Conservation (phyloP, 2,797 vertebrate genomes). For the Danio jaintianensis region DNA sequence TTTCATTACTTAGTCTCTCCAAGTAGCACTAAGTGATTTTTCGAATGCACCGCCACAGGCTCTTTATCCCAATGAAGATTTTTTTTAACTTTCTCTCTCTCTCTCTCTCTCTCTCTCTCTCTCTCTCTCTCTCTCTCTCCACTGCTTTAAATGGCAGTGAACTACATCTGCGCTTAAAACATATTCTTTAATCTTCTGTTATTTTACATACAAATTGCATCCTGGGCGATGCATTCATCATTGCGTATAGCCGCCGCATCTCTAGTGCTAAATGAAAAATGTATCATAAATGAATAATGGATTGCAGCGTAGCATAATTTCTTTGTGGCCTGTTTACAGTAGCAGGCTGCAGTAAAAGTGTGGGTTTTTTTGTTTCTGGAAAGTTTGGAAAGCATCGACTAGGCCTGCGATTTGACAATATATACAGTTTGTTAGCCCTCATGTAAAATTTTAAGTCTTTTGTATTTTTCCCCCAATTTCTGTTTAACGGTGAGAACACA, state of each 20-base stretch:
- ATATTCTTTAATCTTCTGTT: constrained; percentile 87
- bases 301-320: constrained; percentile 80
- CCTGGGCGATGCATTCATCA: constrained; percentile 84
- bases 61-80: constrained; percentile 71
- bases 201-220: constrained; percentile 90
- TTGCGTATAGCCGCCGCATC: constrained; percentile 79
- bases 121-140: constrained; percentile 6
- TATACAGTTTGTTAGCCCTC: no score
- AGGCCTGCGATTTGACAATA: no score
- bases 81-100: constrained; percentile 53
- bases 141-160: constrained; percentile 77
- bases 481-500: no score
- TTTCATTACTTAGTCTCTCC: constrained; percentile 69
- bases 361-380: neutral
- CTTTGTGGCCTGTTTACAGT: constrained; percentile 79
- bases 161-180: constrained; percentile 85
- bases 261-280: constrained; percentile 85
- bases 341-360: constrained; percentile 61
- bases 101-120: no score
- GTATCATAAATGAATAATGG: constrained; percentile 86
- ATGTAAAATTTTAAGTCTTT: no score
- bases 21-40: constrained; percentile 80
- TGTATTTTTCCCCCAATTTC: no score
- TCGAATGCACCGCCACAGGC: constrained; percentile 73
- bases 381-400: constrained; percentile 23